These are phyloP conservation scores for Denticeps clupeoides DNA, from an alignment of 2,797 vertebrate species.

Conservation along the genomic window DNA sequence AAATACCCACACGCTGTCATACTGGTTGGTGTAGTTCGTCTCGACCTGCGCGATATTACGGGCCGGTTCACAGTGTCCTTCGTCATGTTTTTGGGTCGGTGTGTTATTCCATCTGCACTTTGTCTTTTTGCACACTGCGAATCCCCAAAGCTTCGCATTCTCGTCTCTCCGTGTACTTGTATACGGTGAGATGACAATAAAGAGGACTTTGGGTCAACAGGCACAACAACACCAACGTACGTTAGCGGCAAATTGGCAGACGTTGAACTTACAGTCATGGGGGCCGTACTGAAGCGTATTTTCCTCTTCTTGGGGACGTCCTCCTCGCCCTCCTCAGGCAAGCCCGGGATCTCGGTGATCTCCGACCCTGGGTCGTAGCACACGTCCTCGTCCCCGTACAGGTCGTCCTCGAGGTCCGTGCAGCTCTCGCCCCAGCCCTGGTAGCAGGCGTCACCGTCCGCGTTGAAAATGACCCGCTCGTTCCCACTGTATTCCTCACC, in stretches of 20 bases:
- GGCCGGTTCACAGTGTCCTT: too few relatives aligned
- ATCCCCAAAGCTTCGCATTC: too few relatives aligned
- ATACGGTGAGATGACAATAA: too few relatives aligned
- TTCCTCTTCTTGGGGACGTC: conserved; percentile 82
- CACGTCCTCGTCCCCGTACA: conserved; percentile 80
- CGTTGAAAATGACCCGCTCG: conserved; percentile 77
- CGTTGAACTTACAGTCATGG: conserved; percentile 79
- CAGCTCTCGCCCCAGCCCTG: conserved; percentile 90
- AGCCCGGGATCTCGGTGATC: conserved; percentile 76
- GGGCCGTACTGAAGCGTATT: conserved; percentile 84
- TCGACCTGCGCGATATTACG: too few relatives aligned
- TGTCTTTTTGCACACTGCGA: too few relatives aligned
- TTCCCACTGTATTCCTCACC: conserved; percentile 71
- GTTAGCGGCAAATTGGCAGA: background rate
- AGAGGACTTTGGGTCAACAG: too few relatives aligned
- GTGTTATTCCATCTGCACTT: too few relatives aligned
- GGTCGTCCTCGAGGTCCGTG: conserved; percentile 81
- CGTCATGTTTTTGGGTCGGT: too few relatives aligned
- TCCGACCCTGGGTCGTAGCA: conserved; percentile 81
- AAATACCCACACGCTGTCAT: too few relatives aligned
- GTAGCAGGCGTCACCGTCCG: conserved; percentile 67
- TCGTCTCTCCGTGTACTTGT: too few relatives aligned
- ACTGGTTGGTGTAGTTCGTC: too few relatives aligned
- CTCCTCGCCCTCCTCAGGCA: conserved; percentile 80
- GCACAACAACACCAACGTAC: too few relatives aligned